These are phyloP conservation scores for Holocentrus rufus DNA, from an alignment of 2,797 vertebrate species.

Conservation along the genomic window DNA sequence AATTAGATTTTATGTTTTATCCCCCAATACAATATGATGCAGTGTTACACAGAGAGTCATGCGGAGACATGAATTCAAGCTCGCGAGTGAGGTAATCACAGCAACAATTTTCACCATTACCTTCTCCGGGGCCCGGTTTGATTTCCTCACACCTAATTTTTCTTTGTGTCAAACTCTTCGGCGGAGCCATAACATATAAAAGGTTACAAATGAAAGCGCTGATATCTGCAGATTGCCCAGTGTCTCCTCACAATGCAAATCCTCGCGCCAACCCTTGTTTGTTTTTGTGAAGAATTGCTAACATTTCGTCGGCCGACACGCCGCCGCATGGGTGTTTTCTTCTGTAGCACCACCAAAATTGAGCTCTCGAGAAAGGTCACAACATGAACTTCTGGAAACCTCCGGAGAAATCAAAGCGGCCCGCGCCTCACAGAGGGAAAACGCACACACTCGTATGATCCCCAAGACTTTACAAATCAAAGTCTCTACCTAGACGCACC, in stretches of 20 bases:
- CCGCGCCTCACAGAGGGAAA: constrained; percentile 72
- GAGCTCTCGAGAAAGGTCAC: constrained; percentile 72
- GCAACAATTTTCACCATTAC: constrained; percentile 19
- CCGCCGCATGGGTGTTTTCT: constrained; percentile 31
- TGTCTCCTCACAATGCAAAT: constrained; percentile 7
- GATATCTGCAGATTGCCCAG: constrained; percentile 14
- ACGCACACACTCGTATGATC: constrained; percentile 75
- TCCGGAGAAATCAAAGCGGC: constrained; percentile 82
- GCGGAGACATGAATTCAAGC: constrained; percentile 54
- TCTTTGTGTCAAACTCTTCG: constrained; percentile 16
- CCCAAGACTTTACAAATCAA: constrained; percentile 76
- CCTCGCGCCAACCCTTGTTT: constrained; percentile 19
- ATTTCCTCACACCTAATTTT: constrained; percentile 20
- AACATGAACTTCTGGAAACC: constrained; percentile 73
- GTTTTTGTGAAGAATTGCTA: constrained; percentile 29
- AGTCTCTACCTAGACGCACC: constrained; percentile 64
- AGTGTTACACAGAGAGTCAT: constrained; percentile 58
- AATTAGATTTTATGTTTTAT: constrained; percentile 74
- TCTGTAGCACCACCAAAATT: constrained; percentile 57
- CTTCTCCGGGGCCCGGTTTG: constrained; percentile 42
- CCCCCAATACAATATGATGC: constrained; percentile 54
- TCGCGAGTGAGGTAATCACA: constrained; percentile 34
- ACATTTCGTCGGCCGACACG: constrained; percentile 32
- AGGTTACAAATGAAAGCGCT: constrained; percentile 8
- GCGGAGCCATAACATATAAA: constrained; percentile 3